Evolutionary conservation across 2,888 invertebrate species (phyloP).

Genomic region (Phrixothrix hirtus): DNA sequence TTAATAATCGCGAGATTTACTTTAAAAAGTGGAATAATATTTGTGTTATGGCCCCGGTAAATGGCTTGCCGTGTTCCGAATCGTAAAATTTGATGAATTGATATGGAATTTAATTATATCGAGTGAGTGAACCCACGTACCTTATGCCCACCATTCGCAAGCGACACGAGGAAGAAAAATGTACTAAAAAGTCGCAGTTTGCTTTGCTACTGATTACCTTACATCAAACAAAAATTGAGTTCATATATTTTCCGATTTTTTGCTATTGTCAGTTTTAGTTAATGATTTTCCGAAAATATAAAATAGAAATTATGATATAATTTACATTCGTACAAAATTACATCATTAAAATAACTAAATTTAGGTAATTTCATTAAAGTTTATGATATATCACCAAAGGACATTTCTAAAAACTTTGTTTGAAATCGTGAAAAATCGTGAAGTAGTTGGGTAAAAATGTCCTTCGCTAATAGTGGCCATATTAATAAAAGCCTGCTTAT

Average conservation of each 20-base stretch:
- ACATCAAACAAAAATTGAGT: conserved; percentile 22
- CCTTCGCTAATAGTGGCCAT: no score
- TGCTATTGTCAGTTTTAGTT: conserved; percentile 12
- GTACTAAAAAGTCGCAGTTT: conserved; percentile 26
- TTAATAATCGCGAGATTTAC: conserved; percentile 45
- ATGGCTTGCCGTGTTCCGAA: conserved; percentile 36
- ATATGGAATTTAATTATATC: conserved; percentile 42
- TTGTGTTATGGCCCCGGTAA: conserved; percentile 35
- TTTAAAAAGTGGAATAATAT: conserved; percentile 43
- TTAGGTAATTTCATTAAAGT: no score
- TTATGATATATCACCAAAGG: no score
- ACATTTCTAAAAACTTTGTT: no score
- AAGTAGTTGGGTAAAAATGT: no score
- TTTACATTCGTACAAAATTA: no score
- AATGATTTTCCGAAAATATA: no score
- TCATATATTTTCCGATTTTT: conserved; percentile 18
- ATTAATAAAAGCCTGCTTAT: no score
- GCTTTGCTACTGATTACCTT: conserved; percentile 22
- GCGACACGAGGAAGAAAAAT: conserved; percentile 27
- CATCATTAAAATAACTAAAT: no score
- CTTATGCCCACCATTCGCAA: conserved; percentile 19
- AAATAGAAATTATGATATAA: no score
- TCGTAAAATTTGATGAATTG: conserved; percentile 43
- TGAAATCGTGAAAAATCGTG: no score
- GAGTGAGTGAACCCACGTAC: conserved; percentile 31